phyloP scores from a whole-genome alignment of 2,113 vertebrate species.

The Anoplopoma fimbria region DNA sequence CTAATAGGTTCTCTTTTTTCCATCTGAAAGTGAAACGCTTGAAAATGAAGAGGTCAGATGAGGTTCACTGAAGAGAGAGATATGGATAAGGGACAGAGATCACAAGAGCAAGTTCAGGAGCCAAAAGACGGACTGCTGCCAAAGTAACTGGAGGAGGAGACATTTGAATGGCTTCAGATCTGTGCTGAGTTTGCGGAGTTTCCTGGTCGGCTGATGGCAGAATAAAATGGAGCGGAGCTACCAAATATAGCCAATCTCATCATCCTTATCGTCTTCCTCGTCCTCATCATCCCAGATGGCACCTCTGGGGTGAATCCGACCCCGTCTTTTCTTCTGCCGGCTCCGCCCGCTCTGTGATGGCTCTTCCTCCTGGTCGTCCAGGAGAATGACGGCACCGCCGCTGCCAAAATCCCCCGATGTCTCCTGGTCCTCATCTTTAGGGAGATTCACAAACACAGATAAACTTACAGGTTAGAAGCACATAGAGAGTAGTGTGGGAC shows the following conservation, averaged over 20 bases:
- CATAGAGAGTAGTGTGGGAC: not conserved
- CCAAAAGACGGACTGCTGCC: constrained; percentile 61
- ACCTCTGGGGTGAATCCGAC: constrained; percentile 87
- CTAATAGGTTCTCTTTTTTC: constrained; percentile 53
- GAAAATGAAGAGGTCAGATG: constrained; percentile 45
- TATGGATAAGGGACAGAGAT: constrained; percentile 36
- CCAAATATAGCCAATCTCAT: constrained; percentile 91
- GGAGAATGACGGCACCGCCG: constrained; percentile 90
- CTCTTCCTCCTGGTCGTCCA: constrained; percentile 93
- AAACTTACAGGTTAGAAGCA: not conserved
- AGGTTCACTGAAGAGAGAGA: constrained; percentile 51
- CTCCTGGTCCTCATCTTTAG: constrained; percentile 93
- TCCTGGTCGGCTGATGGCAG: constrained; percentile 79
- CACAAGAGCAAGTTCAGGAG: constrained; percentile 60
- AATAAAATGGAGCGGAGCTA: constrained; percentile 77
- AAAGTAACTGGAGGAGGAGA: constrained; percentile 71
- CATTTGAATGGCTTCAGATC: constrained; percentile 86
- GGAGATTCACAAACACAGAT: constrained; percentile 11
- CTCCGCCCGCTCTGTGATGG: constrained; percentile 81
- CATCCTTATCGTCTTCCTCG: constrained; percentile 94
- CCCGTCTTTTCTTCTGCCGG: constrained; percentile 88
- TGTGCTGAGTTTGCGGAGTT: constrained; percentile 84
- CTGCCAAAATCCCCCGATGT: constrained; percentile 97
- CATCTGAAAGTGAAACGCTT: constrained; percentile 46
- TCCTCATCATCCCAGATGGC: constrained; percentile 94